Evolutionary conservation across 2,113 vertebrate genomes (phyloP).

Genomic region (Pterocles gutturalis): DNA sequence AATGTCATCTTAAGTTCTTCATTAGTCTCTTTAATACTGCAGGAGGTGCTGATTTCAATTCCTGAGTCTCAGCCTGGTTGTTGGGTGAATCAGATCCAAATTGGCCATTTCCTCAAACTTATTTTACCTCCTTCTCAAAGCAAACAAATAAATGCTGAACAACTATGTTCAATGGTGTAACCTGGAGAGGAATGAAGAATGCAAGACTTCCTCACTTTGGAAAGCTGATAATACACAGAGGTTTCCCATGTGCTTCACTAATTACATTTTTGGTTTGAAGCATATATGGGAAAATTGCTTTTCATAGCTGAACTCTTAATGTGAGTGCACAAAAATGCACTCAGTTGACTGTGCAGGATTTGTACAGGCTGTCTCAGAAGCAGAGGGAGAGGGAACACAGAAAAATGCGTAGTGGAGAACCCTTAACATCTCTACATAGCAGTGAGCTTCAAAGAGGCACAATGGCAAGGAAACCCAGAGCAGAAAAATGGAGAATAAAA

Average conservation of each 20-base stretch:
- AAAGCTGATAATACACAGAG: neutral
- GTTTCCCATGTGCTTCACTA: neutral
- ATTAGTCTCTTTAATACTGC: constrained; percentile 33
- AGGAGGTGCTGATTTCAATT: constrained; percentile 38
- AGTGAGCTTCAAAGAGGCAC: constrained; percentile 31
- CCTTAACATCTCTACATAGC: constrained; percentile 10
- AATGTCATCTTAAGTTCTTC: constrained; percentile 10
- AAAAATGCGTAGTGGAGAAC: neutral
- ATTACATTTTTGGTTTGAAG: neutral
- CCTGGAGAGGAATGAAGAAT: constrained; percentile 20
- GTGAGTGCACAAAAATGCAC: neutral
- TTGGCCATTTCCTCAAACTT: constrained; percentile 11
- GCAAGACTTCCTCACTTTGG: neutral
- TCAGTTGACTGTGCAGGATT: neutral
- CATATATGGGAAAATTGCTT: neutral
- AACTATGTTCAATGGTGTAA: neutral
- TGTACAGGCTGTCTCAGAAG: neutral
- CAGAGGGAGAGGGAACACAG: neutral
- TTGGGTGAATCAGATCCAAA: constrained; percentile 19
- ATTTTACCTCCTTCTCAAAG: constrained; percentile 15
- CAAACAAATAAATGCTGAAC: constrained; percentile 31
- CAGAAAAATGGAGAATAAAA: constrained; percentile 46
- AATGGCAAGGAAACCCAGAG: constrained; percentile 34
- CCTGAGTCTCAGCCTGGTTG: constrained; percentile 27
- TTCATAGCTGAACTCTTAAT: neutral